Conservation (phyloP, 2,888 invertebrate genomes). For the Copidosoma aretas region DNA sequence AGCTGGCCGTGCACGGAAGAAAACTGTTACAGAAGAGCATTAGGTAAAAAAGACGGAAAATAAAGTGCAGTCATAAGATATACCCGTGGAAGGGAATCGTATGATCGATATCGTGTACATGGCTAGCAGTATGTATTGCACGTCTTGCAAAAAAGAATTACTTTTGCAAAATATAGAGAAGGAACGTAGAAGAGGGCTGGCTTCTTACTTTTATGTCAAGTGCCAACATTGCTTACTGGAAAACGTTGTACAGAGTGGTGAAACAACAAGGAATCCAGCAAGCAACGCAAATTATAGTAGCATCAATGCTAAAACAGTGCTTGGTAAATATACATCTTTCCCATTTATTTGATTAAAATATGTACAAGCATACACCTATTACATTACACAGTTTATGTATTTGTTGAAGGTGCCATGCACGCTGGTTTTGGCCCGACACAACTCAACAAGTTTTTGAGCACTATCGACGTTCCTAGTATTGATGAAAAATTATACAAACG, state of each 20-base stretch:
- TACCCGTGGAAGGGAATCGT: neutral
- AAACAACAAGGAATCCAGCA: slow-evolving; percentile 19
- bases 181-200: neutral
- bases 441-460: slow-evolving; percentile 9
- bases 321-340: slow-evolving; percentile 5
- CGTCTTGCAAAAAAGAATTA: neutral
- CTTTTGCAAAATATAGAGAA: neutral
- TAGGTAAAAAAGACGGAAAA: neutral
- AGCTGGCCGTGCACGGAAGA: neutral
- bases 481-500: slow-evolving; percentile 10
- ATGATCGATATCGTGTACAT: slow-evolving; percentile 2
- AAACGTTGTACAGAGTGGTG: slow-evolving; percentile 1
- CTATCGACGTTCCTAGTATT: slow-evolving; percentile 8
- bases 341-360: neutral
- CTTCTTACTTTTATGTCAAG: neutral
- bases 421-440: slow-evolving; percentile 19
- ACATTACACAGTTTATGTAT: neutral
- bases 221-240: slow-evolving; percentile 6
- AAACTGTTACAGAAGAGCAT: neutral
- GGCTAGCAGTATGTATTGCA: neutral
- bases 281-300: slow-evolving; percentile 9
- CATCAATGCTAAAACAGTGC: slow-evolving; percentile 8
- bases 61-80: neutral
- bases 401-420: slow-evolving; percentile 12
- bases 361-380: neutral